Evolutionary conservation across 2,888 invertebrate genomes (phyloP), one percentile per base, ranked within the genome.

Genomic region (Adelphocoris suturalis): DNA sequence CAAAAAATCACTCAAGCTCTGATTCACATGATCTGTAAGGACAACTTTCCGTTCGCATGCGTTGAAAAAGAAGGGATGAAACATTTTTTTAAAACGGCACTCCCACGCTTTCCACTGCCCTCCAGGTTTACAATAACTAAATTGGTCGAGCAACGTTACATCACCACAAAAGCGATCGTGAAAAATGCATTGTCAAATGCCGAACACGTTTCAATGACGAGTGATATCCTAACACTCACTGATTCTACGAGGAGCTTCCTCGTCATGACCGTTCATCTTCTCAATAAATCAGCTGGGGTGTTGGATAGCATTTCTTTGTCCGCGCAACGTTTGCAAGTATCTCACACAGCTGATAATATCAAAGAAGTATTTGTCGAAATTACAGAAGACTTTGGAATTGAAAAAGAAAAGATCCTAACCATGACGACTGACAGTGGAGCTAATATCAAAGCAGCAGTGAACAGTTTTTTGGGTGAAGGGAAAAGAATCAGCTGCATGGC

Each of bases 381-480:
- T 52, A 87, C 87, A 27, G 78, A 87, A 27, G 87, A 87, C 48
- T 87, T 87, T 55, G 87, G 87, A 78, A 87, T 87, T 23, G 87
- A 87, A 87, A 75, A 76, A 76, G 75, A 47, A 75, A 87, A 87
- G 14, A 87, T 87, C 12, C 87, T 87, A 28, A 76, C 87, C 76
- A 76, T 87, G 76, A 87, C 76, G 7, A 87, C 76, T 75, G 87
- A 87, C 87, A 76, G 78, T 87, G 87, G 87, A 76, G 75, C 87
- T 9, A 76, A 87, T 76, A 87, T 87, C n/a, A 76, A 48, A 76
- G 87, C 87, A n/a, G 87, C 87, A 76, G 87, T 28, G 16, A 82
- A 82, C 0, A 23, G 52, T 82, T 82, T 82, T 82, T 52, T 82
- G 52, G 82, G 82, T 48, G 87, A 75, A 87, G 76, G 23, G 23